Evolutionary conservation across 2,888 invertebrate genomes (phyloP), one percentile per base, ranked within the genome.

Genomic region (Gastrophysa polygoni): DNA sequence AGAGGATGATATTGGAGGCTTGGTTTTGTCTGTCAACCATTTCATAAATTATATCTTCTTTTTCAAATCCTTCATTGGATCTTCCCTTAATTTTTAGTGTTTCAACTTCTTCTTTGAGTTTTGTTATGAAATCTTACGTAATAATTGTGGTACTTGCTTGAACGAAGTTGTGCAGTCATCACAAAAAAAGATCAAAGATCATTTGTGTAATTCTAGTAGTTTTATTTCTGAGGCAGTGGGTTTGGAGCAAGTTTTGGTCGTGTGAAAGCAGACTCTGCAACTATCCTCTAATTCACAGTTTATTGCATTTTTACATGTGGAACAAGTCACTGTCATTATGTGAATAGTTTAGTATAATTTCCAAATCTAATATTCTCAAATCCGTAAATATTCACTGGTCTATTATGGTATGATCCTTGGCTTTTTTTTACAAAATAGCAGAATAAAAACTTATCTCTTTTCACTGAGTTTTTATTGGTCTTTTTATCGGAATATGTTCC

Each of bases 31-130:
- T 47, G 47, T 47, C 47, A 18, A 47, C 21, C 47, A 47, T 47
- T 47, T 47, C 47, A 18, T 18, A 47, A 47, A 47, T 47, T 47
- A 47, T 47, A 47, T 47, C 47, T 18, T 47, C 47, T 20, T 5
- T 47, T 47, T 47, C 47, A 47, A 47, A 47, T 18, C 20, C 6
- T 2, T 21, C 47, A 18, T 1, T 47, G 18, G 47, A 1, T 47
- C 6, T 16, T 47, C 17, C 47, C 47, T 47, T 18, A 18, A 3
- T 18, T 47, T 47, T 47, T 20, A 47, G 47, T 18, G 18, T 47
- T 47, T 47, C 47, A 47, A 47, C 47, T 47, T 47, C 47, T 47
- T 47, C 47, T 47, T 47, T 47, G 6, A 47, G 47, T 47, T 47
- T 28, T 47, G 1, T 47, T 47, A 47, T 47, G 47, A 47, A 47